phyloP scores from a whole-genome alignment of 2,888 invertebrate species.

The Malthinus flaveolus region DNA sequence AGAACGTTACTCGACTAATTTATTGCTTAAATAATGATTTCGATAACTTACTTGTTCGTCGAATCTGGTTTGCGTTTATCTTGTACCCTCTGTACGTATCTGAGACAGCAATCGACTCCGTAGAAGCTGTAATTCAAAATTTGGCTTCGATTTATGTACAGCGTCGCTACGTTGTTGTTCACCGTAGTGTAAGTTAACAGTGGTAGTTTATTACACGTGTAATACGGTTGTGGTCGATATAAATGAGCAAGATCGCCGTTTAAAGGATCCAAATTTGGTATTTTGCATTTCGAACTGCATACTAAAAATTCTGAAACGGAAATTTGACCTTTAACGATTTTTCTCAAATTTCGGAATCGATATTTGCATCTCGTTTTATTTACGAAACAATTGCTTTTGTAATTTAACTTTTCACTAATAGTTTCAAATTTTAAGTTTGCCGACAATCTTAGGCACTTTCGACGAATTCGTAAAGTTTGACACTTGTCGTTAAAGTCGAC shows the following conservation, averaged over 20 bases:
- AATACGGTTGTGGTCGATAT: slow-evolving; percentile 59
- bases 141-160: slow-evolving; percentile 45
- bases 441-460: too few relatives aligned
- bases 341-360: too few relatives aligned
- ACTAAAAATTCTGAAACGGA: slow-evolving; percentile 55
- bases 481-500: too few relatives aligned
- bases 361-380: too few relatives aligned
- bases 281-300: slow-evolving; percentile 65
- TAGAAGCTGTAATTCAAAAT: slow-evolving; percentile 42
- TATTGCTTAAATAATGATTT: too few relatives aligned
- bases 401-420: too few relatives aligned
- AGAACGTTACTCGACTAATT: slow-evolving; percentile 21
- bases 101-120: slow-evolving; percentile 40
- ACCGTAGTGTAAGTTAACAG: slow-evolving; percentile 46
- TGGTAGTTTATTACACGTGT: slow-evolving; percentile 56
- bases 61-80: slow-evolving; percentile 34
- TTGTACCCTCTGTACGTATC: slow-evolving; percentile 28
- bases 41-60: slow-evolving; percentile 14
- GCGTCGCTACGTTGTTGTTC: slow-evolving; percentile 42
- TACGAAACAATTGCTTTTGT: too few relatives aligned
- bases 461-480: too few relatives aligned
- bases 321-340: slow-evolving; percentile 2
- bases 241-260: slow-evolving; percentile 59
- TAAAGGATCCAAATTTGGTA: slow-evolving; percentile 64
- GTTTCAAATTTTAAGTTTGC: too few relatives aligned